Conservation (phyloP, 2,888 invertebrate genomes). For the Liodrosophila aerea region DNA sequence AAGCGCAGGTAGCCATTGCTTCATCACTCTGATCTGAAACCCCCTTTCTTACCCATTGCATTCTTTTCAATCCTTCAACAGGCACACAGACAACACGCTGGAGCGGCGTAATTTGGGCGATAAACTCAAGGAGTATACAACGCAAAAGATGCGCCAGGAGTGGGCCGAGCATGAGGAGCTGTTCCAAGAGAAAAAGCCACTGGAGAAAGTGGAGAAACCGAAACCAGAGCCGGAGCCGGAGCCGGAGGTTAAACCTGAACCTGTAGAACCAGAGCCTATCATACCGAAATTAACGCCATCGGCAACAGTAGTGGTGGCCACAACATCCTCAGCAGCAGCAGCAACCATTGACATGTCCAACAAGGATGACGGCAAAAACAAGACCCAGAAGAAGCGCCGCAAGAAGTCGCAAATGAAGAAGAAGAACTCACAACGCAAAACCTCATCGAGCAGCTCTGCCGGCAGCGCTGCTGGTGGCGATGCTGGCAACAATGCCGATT, state of each 20-base stretch:
- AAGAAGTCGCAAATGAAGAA: conserved; percentile 91
- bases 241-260: conserved; percentile 15
- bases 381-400: conserved; percentile 89
- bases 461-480: conserved; percentile 75
- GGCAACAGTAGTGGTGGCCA: too few species aligned
- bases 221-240: conserved; percentile 23
- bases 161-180: conserved; percentile 83
- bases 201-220: conserved; percentile 46
- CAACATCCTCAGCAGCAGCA: conserved; percentile 6
- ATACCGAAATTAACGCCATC: neutral
- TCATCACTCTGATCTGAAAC: neutral
- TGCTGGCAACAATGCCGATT: conserved; percentile 19
- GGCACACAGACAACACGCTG: conserved; percentile 85
- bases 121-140: conserved; percentile 81
- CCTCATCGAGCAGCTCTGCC: conserved; percentile 83
- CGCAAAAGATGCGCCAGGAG: conserved; percentile 82
- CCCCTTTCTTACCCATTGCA: neutral
- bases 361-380: conserved; percentile 83
- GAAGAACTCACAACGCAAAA: conserved; percentile 89
- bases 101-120: conserved; percentile 79
- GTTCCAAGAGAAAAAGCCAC: conserved; percentile 74
- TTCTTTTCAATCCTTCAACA: conserved; percentile 62
- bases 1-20: conserved; percentile 79
- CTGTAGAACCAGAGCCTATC: conserved; percentile 4
- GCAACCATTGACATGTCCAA: conserved; percentile 62